Evolutionary conservation across 2,797 vertebrate genomes (phyloP).

Genomic region (Pangasius krempfi): DNA sequence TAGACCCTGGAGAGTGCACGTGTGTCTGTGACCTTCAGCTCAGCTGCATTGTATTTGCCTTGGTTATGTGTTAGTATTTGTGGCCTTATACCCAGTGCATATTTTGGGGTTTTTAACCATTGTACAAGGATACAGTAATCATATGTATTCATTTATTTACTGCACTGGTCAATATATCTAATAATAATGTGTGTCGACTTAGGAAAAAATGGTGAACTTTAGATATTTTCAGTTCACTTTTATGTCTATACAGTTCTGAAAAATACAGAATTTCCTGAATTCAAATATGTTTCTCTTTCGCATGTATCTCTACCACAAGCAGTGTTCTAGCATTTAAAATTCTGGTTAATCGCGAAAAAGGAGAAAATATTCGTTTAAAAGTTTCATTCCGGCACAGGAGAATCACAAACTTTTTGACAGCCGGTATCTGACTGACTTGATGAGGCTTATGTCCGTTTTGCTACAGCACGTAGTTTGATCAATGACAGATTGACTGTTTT

Average conservation of each 20-base stretch:
- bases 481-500: background rate
- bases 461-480: background rate
- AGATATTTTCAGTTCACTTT: background rate
- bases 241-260: background rate
- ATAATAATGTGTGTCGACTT: background rate
- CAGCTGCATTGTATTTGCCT: background rate
- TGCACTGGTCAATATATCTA: background rate
- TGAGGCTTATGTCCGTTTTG: background rate
- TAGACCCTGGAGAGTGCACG: conserved; percentile 27
- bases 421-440: background rate
- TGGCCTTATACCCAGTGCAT: background rate
- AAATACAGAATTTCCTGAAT: background rate
- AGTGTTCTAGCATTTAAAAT: background rate
- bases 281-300: background rate
- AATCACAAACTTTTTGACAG: background rate
- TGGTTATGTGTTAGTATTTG: background rate
- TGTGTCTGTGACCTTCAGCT: conserved; percentile 19
- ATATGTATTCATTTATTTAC: background rate
- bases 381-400: background rate
- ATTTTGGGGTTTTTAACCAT: background rate
- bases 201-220: background rate
- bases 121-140: background rate
- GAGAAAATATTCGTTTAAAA: background rate
- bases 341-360: background rate
- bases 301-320: background rate